Conservation (phyloP, 2,797 vertebrate species). For the Spondyliosoma cantharus region DNA sequence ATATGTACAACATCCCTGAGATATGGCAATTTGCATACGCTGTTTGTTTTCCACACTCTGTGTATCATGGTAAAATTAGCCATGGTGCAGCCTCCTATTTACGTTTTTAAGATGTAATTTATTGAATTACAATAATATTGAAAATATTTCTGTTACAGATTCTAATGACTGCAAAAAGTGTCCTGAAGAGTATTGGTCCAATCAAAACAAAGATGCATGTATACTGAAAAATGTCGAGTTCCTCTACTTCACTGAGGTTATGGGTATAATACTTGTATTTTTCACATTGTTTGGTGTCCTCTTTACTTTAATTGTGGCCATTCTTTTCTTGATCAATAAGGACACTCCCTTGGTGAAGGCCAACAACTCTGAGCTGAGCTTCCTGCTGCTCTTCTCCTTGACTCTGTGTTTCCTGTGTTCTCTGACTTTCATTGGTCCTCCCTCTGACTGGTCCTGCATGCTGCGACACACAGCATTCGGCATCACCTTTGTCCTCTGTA, state of each 20-base stretch:
- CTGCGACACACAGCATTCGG: slow-evolving; percentile 81
- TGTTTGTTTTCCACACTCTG: slow-evolving; percentile 46
- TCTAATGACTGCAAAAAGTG: slow-evolving; percentile 82
- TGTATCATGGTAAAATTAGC: slow-evolving; percentile 62
- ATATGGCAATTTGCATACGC: slow-evolving; percentile 1
- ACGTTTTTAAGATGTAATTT: slow-evolving; percentile 19
- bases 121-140: slow-evolving; percentile 25
- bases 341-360: slow-evolving; percentile 79
- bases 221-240: slow-evolving; percentile 80
- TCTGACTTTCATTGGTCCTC: slow-evolving; percentile 79
- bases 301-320: slow-evolving; percentile 67
- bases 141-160: slow-evolving; percentile 79
- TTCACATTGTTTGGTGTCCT: slow-evolving; percentile 78
- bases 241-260: slow-evolving; percentile 77
- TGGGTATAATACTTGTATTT: slow-evolving; percentile 75
- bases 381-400: slow-evolving; percentile 82
- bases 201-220: slow-evolving; percentile 79
- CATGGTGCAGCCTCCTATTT: slow-evolving; percentile 36
- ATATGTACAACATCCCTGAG: slow-evolving; percentile 35
- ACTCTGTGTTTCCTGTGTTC: slow-evolving; percentile 82
- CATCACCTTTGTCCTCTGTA: slow-evolving; percentile 83
- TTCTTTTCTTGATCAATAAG: slow-evolving; percentile 75
- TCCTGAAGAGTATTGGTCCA: slow-evolving; percentile 83
- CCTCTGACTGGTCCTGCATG: slow-evolving; percentile 83
- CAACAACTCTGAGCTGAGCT: slow-evolving; percentile 84